These are phyloP conservation scores for Oxystoma pomonae DNA, from an alignment of 2,888 invertebrate species.

Conservation along the genomic window DNA sequence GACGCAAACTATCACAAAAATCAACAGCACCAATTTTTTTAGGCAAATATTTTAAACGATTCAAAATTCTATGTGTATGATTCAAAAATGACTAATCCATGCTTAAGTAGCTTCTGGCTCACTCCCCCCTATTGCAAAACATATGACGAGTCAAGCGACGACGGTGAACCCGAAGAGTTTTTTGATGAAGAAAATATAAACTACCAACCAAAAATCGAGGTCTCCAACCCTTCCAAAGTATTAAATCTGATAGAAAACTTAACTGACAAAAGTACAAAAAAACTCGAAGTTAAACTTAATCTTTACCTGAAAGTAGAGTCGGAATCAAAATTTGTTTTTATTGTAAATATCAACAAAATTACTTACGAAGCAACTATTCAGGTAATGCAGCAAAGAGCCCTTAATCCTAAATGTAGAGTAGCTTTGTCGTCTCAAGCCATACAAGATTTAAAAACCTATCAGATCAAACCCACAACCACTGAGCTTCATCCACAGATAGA, in stretches of 20 bases:
- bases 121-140: background rate
- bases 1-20: too few species aligned
- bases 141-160: background rate
- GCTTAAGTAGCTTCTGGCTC: background rate
- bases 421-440: conserved; percentile 36
- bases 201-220: conserved; percentile 41
- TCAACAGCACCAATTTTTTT: too few species aligned
- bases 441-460: conserved; percentile 44
- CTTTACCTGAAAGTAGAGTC: conserved; percentile 47
- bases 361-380: conserved; percentile 59
- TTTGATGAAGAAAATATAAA: background rate
- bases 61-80: too few species aligned
- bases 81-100: background rate
- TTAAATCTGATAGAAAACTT: conserved; percentile 54
- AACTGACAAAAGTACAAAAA: conserved; percentile 48
- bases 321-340: conserved; percentile 52
- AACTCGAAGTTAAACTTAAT: conserved; percentile 58
- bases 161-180: background rate
- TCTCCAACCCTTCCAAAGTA: conserved; percentile 56
- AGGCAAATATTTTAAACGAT: too few species aligned
- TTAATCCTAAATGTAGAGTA: conserved; percentile 52
- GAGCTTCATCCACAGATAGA: conserved; percentile 34
- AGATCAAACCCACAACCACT: conserved; percentile 34
- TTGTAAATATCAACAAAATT: conserved; percentile 52
- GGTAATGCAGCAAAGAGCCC: conserved; percentile 51